Base-by-base conservation (phyloP, 2,113 vertebrate genomes). In the Prochilodus magdalenae region DNA sequence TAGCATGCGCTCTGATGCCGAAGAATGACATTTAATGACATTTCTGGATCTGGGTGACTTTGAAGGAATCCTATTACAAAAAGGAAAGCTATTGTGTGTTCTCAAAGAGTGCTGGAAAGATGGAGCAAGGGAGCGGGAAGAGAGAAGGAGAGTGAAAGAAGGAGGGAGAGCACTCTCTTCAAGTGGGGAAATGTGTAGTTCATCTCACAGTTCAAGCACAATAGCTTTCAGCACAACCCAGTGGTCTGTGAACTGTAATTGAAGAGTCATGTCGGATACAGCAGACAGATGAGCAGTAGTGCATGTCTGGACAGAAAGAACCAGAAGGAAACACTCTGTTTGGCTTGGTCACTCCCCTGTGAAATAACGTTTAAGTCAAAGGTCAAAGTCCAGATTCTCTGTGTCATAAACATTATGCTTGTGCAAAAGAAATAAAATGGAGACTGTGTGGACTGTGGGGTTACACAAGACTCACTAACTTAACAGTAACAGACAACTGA, bases 141-240 rank as follows among this genome's bases (percentile, higher is more conserved):
- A 62, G 44, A 49, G 59, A 15, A 12, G 44, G 40, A 24, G 22
- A 24, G 57, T 40, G 53, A 27, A 40, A 53, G 72, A 75, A 24
- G 20, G 36, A 72, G 27, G 44, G 63, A 78, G 75, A 36, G 79
- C 36, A 75, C 85, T 77, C 70, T 49, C 33, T 80, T 85, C 76
- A 77, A 80, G 79, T 84, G 82, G 85, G 67, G 83, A 82, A 83
- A 65, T 62, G 51, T 84, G 77, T 82, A 89, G 74, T 79, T 84
- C 84, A 73, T 80, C 84, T 87, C 77, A 75, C 57, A 76, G 81
- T 82, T 89, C 84, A 81, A 82, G 91, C 85, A 82, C 87, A 82
- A 51, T 83, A 67, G 7, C 75, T 80, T 85, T 89, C 60, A 75
- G 85, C 78, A 81, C 47, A 80, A 73, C 62, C 81, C 80, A 86